Percentiles rank a stretch among this genome's conserved stretches.
Evolutionary conservation across 1,140 invertebrate genomes (phyloP).

Genomic region (Drosophila micromelanica): DNA sequence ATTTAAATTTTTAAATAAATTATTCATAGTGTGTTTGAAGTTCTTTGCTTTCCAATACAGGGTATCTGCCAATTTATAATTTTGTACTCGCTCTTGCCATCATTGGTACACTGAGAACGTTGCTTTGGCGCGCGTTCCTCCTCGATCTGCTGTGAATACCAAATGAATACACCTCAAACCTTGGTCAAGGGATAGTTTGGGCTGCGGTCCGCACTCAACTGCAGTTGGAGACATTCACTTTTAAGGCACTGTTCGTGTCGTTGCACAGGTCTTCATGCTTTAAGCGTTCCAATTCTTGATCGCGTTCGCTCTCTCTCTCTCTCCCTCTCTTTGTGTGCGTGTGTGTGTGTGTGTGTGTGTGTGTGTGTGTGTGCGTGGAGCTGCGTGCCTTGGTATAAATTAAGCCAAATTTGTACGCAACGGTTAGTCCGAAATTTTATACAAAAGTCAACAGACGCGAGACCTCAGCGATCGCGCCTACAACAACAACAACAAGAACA

Average conservation of each 20-base stretch:
- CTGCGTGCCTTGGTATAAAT: conserved; percentile 75
- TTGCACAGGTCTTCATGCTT: conserved; percentile 18
- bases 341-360: not conserved
- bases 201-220: conserved; percentile 4
- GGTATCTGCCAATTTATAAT: conserved; percentile 7
- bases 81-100: conserved; percentile 8
- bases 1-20: too few species aligned
- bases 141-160: conserved; percentile 46
- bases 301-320: conserved; percentile 5
- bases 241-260: conserved; percentile 26
- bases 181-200: conserved; percentile 59
- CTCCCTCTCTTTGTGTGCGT: not conserved
- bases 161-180: conserved; percentile 37
- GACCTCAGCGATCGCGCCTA: conserved; percentile 27
- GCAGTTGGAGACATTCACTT: conserved; percentile 59
- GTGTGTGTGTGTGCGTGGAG: conserved; percentile 31
- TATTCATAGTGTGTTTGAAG: too few species aligned
- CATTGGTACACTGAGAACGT: conserved; percentile 55
- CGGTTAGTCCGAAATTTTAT: conserved; percentile 73
- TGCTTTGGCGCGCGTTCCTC: conserved; percentile 56
- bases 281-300: conserved; percentile 3
- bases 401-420: conserved; percentile 68
- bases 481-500: conserved; percentile 19
- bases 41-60: too few species aligned
- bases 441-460: conserved; percentile 55